A percentile compares a stretch with the other conserved stretches of the same genome.
These are phyloP conservation scores for Macrochelys suwanniensis DNA, from an alignment of 2,797 vertebrate genomes.

Conservation along the genomic window DNA sequence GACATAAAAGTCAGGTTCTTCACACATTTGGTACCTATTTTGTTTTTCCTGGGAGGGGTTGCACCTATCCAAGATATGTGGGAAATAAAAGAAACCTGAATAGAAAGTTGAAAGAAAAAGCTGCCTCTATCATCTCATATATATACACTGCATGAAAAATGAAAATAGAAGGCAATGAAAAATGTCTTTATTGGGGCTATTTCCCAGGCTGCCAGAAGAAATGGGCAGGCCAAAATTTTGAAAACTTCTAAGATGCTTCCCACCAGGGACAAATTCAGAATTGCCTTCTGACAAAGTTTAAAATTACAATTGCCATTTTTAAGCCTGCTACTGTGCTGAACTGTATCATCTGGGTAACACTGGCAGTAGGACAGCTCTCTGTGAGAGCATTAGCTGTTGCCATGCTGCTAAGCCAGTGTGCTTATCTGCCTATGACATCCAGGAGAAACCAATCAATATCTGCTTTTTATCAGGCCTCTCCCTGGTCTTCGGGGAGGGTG, in stretches of 20 bases:
- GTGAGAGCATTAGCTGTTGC: neutral
- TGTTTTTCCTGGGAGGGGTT: neutral
- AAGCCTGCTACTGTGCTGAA: neutral
- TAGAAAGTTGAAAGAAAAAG: constrained; percentile 1
- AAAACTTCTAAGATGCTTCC: neutral
- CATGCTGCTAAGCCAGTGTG: neutral
- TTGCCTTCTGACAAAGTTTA: neutral
- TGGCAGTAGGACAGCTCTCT: constrained; percentile 22
- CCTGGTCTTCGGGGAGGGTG: neutral
- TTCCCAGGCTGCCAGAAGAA: neutral
- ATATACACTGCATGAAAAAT: neutral
- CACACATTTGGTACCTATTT: neutral
- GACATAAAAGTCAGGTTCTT: neutral
- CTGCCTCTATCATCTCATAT: neutral
- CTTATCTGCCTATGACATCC: constrained; percentile 4
- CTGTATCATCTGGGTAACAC: neutral
- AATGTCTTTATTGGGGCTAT: neutral
- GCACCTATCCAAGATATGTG: neutral
- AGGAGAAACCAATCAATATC: neutral
- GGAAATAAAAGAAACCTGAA: neutral
- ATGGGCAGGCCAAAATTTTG: neutral
- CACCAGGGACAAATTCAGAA: constrained; percentile 10
- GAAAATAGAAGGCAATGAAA: neutral
- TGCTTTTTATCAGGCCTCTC: neutral
- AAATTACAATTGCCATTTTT: constrained; percentile 25